Evolutionary conservation across 1,140 invertebrate genomes (phyloP), one percentile per base, ranked within the genome.

Genomic region (Drosophila orosa): DNA sequence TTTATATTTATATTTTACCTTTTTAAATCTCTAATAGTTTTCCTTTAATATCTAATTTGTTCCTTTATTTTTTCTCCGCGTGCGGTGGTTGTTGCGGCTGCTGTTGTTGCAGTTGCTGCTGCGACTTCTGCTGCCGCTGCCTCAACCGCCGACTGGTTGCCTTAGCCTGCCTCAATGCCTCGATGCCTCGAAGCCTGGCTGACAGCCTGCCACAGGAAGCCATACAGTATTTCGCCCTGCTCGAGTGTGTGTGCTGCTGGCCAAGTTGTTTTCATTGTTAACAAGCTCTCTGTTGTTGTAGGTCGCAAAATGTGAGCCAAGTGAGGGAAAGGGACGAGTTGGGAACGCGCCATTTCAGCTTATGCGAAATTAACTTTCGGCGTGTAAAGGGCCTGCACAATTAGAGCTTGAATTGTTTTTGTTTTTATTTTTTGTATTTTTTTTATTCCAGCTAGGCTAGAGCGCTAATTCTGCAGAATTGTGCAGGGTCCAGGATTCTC

Each of bases 241-340:
- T 61, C 15, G 52, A 31, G 48, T 44, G 69, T 61, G 47, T 72
- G 52, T 15, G 61, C 45, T 52, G 45, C 40, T 54, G 59, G 84
- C 80, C 84, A 87, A 89, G 84, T 83, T 89, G 84, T 83, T 87
- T 86, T 86, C 76, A 87, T 86, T 86, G 83, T 86, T 86, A 86
- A 86, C 83, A 87, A 82, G 83, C 83, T 84, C 77, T 84, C 68
- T 74, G 84, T 87, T 87, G 84, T 74, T 84, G 80, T 87, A 87
- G 84, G 84, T 87, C 84, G 76, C 55, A 56, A 76, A 77, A 68
- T 58, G 62, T 68, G 62, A 74, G 48, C 39, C 55, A 29, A 61
- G 9, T 6, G 3, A 37, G 62, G 40, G 15, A 12, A 12, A 10
- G 27, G 61, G 33, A n/a, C 17, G 17, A 15, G 45, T 45, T 13